Percentiles rank a stretch among this genome's conserved stretches.
These are phyloP conservation scores for Platorchestia sp. DNA, from an alignment of 1,140 invertebrate species.

Conservation along the genomic window DNA sequence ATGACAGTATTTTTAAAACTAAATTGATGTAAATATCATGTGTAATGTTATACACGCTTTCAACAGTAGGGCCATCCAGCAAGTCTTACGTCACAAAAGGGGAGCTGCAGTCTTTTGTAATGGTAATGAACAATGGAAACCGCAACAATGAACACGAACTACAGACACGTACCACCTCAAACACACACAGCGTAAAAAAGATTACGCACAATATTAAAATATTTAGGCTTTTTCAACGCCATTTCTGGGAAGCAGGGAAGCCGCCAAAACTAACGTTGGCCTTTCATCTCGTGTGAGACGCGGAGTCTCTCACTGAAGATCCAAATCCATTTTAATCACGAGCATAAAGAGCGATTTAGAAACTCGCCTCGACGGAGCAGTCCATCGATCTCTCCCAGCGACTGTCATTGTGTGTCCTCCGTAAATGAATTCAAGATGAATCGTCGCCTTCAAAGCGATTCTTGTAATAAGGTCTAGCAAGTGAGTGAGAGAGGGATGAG, in stretches of 20 bases:
- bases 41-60: too few species aligned
- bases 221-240: too few species aligned
- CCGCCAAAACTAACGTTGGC: neutral
- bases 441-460: constrained; percentile 23
- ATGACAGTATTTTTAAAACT: too few species aligned
- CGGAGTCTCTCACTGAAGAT: neutral
- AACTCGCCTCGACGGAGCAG: neutral
- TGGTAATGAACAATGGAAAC: too few species aligned
- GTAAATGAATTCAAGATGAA: constrained; percentile 40
- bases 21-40: too few species aligned
- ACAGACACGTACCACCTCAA: too few species aligned
- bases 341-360: constrained; percentile 22
- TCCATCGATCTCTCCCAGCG: neutral
- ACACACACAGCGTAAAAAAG: too few species aligned
- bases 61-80: too few species aligned
- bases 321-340: neutral
- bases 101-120: too few species aligned
- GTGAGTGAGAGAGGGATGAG: neutral
- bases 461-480: constrained; percentile 1
- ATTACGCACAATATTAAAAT: too few species aligned
- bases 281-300: neutral
- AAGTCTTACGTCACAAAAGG: too few species aligned
- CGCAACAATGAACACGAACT: too few species aligned
- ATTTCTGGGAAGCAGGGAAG: neutral
- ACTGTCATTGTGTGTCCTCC: neutral